A percentile compares a stretch with the other conserved stretches of the same genome.
Evolutionary conservation across 2,797 vertebrate species (phyloP).

Genomic region (Gymnoscopelus microlampas): DNA sequence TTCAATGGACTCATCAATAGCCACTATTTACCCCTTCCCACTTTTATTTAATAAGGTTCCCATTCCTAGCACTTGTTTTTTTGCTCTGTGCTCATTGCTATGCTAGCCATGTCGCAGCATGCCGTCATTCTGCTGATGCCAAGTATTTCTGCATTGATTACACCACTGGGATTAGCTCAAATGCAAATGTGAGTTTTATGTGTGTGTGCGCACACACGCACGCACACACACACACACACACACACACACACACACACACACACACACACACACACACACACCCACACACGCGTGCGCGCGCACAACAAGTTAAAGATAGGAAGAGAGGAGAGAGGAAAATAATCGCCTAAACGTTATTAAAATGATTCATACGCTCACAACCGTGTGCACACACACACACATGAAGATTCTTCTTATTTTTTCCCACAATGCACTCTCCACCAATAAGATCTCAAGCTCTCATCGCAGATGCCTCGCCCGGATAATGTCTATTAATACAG

Average conservation of each 20-base stretch:
- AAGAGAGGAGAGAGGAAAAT: slow-evolving; percentile 29
- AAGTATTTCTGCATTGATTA: slow-evolving; percentile 81
- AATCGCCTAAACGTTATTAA: slow-evolving; percentile 4
- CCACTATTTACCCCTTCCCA: slow-evolving; percentile 79
- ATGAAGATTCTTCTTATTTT: not conserved
- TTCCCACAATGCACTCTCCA: slow-evolving; percentile 14
- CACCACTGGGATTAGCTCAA: slow-evolving; percentile 78
- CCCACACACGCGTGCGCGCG: too few species aligned
- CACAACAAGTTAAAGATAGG: not conserved
- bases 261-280: not conserved
- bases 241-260: slow-evolving; percentile 6
- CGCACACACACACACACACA: not conserved
- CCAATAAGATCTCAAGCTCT: not conserved
- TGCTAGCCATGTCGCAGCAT: slow-evolving; percentile 66
- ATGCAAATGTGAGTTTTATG: slow-evolving; percentile 74
- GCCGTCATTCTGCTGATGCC: slow-evolving; percentile 81
- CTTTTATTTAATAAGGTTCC: slow-evolving; percentile 84
- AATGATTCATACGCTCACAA: slow-evolving; percentile 25
- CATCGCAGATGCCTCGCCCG: not conserved
- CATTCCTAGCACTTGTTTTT: slow-evolving; percentile 68
- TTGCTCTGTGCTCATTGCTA: slow-evolving; percentile 70
- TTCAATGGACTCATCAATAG: slow-evolving; percentile 76
- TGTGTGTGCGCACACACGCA: slow-evolving; percentile 5
- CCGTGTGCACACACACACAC: slow-evolving; percentile 18
- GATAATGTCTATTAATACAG: slow-evolving; percentile 2